These are phyloP conservation scores for Paraescarpia echinospica DNA, from an alignment of 1,140 invertebrate species.

Conservation along the genomic window DNA sequence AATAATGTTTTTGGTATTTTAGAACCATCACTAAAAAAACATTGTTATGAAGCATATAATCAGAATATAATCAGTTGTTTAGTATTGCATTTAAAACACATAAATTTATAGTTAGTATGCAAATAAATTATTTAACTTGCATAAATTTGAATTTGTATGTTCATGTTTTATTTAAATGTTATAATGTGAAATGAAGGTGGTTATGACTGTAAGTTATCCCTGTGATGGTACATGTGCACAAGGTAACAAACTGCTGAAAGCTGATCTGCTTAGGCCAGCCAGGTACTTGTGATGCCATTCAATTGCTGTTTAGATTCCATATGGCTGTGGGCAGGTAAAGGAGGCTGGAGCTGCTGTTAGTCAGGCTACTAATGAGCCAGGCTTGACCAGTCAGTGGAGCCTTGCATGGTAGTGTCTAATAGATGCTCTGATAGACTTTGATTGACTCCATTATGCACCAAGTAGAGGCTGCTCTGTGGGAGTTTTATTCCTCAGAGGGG, in stretches of 20 bases:
- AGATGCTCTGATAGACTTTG: not conserved
- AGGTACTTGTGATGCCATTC: not conserved
- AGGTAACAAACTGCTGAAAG: not conserved
- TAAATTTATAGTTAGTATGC: too few species aligned
- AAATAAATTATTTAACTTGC: too few species aligned
- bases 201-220: not conserved
- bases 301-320: slow-evolving; percentile 6
- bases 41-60: too few species aligned
- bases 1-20: not conserved
- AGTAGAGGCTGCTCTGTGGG: not conserved
- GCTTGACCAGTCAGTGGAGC: not conserved
- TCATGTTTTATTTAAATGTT: too few species aligned
- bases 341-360: not conserved
- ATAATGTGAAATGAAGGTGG: too few species aligned
- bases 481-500: not conserved
- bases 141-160: too few species aligned
- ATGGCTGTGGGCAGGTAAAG: not conserved
- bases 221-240: not conserved
- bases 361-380: not conserved
- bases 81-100: too few species aligned
- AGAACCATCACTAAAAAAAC: not conserved
- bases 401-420: not conserved
- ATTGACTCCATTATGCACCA: not conserved
- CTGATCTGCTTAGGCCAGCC: not conserved
- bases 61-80: too few species aligned